Evolutionary conservation across 2,113 vertebrate genomes (phyloP), one percentile per base, ranked within the genome.

Genomic region (Tachysurus vachellii): DNA sequence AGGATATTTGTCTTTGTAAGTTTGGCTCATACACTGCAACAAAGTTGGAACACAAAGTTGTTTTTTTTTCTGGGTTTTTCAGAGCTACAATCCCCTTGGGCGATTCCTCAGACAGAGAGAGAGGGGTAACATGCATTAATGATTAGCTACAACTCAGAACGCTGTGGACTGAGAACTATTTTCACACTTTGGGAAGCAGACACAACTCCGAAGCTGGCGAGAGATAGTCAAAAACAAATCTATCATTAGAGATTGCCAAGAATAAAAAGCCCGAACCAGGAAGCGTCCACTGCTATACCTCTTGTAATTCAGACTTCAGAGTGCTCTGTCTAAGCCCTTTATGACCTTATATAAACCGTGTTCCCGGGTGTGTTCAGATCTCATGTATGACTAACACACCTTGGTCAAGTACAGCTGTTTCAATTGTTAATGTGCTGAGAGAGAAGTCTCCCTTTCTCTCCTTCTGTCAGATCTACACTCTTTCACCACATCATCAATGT

Each of bases 81-180:
- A 75, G 86, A 87, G 53, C 47, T 83, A 75, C 12, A 73, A 17
- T 36, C 50, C 31, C 19, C 76, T 68, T 80, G 28, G 28, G 76
- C 76, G 31, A 80, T 57, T 8, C 61, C 26, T 47, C n/a, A 44
- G 44, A 3, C 53, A 3, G 54, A 77, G 36, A 57, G 3, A 57
- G 44, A 54, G 11, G 42, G 56, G 59, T 31, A n/a, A 81, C 70
- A 86, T 28, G 53, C 80, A 89, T 88, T 86, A 89, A 86, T 89
- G 80, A 88, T 89, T 89, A 91, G 75, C 57, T 85, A 54, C 79
- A 80, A 79, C 21, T n/a, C 62, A 26, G 47, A 88, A 82, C 70
- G 66, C n/a, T 47, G 56, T 66, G 57, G 84, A 83, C 64, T 84
- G 57, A 89, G 82, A 85, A 77, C 64, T 87, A 17, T 71, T 88